A percentile compares a stretch with the other conserved stretches of the same genome.
phyloP scores from a whole-genome alignment of 2,888 invertebrate species.

The Spisula solida region DNA sequence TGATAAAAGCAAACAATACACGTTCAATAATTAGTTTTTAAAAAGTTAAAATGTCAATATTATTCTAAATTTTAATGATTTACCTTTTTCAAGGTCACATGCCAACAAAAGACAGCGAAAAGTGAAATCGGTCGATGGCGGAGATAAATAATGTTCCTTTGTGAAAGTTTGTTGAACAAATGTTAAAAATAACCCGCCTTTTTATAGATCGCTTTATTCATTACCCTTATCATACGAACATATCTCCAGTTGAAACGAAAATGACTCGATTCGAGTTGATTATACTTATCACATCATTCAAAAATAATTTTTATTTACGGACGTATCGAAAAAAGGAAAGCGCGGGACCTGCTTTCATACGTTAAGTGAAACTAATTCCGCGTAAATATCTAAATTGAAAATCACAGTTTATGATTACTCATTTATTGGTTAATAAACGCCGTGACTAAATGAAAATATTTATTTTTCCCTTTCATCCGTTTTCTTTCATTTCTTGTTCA shows the following conservation, averaged over 20 bases:
- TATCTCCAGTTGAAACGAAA: slow-evolving; percentile 17
- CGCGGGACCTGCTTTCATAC: background rate
- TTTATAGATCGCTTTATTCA: background rate
- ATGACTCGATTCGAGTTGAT: slow-evolving; percentile 1
- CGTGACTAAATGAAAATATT: slow-evolving; percentile 41
- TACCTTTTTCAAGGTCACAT: background rate
- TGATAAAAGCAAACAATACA: background rate
- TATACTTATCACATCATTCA: background rate
- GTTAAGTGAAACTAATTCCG: background rate
- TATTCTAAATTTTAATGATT: background rate
- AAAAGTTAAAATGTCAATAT: background rate
- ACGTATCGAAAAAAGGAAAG: background rate
- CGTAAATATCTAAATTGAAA: slow-evolving; percentile 41
- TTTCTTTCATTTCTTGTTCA: slow-evolving; percentile 49
- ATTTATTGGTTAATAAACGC: background rate
- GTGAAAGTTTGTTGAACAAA: background rate
- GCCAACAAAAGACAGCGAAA: background rate
- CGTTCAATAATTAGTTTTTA: background rate
- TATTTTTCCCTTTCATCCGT: slow-evolving; percentile 41
- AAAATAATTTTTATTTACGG: slow-evolving; percentile 2
- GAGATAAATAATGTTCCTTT: slow-evolving; percentile 11
- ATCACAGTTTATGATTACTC: slow-evolving; percentile 27
- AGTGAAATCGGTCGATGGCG: background rate
- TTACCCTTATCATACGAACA: background rate
- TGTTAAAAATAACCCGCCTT: background rate